Evolutionary conservation across 2,797 vertebrate species (phyloP), one percentile per base, ranked within the genome.

Genomic region (Argentina silus): DNA sequence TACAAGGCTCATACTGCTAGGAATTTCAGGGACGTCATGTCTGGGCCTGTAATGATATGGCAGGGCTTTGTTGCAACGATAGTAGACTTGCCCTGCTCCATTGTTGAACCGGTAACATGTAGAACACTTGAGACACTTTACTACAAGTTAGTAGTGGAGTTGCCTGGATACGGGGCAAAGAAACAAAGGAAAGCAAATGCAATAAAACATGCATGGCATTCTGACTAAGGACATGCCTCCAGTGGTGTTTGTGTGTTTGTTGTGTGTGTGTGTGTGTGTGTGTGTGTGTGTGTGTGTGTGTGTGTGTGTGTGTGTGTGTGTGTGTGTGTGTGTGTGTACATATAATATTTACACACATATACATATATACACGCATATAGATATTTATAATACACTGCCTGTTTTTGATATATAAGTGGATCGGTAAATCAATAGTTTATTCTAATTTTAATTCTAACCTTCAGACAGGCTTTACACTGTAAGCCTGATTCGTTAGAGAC

Each of bases 141-240:
- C 6, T 72, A 71, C 73, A 77, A 75, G 67, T 74, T 72, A 78
- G 42, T 57, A 78, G 55, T 27, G 15, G 51, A 69, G 90, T 91
- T 90, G 89, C 91, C 84, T 7, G 60, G 91, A 88, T 76, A 93
- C 90, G 6, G 42, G 5, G 76, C 69, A 73, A 81, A 70, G 77
- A 88, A 74, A 88, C 85, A 87, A 88, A 87, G 65, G 66, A 78
- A 85, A 86, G 82, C 67, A 76, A 88, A 81, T 72, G 77, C 79
- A 86, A 85, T 90, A 81, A 92, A 91, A 89, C 85, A 89, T 89
- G 83, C 83, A 87, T 85, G 85, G 79, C 73, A 72, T 47, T 80
- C 76, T 68, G 76, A 67, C 70, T 9, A 27, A 76, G 76, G 72
- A 78, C 80, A 63, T 75, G 50, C 8, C 79, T 78, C 73, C 68